Conservation (phyloP, 2,113 vertebrate genomes). For the Spheniscus mendiculus region DNA sequence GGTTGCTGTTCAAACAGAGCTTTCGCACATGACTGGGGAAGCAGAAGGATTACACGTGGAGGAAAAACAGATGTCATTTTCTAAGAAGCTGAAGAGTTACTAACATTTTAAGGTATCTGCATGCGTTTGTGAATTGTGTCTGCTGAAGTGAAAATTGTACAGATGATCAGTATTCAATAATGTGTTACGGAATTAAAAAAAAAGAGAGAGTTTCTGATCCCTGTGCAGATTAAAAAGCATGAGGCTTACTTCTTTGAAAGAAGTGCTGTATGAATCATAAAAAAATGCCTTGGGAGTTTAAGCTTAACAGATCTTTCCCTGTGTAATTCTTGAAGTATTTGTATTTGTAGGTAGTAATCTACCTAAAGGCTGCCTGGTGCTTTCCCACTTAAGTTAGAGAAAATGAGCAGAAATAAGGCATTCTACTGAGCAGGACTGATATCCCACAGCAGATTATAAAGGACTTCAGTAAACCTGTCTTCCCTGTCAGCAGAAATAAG, state of each 20-base stretch:
- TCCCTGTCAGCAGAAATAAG: background rate
- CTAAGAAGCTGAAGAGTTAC: background rate
- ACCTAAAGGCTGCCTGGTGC: background rate
- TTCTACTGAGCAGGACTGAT: background rate
- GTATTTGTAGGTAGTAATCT: background rate
- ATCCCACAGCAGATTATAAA: background rate
- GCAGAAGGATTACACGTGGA: rapidly evolving
- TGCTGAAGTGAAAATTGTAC: background rate
- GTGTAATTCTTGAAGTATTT: background rate
- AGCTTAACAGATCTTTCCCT: background rate
- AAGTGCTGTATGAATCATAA: background rate
- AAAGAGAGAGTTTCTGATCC: background rate
- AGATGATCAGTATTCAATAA: background rate
- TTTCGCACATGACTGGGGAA: background rate
- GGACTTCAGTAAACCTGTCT: background rate
- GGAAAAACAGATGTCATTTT: background rate
- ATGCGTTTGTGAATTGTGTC: background rate
- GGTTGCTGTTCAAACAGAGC: background rate
- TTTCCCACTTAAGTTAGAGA: background rate
- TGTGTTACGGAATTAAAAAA: background rate
- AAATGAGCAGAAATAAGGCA: background rate
- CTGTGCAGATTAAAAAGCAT: background rate
- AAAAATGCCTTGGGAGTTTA: background rate
- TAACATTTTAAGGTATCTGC: background rate
- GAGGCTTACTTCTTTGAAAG: background rate